phyloP scores from a whole-genome alignment of 2,888 invertebrate genomes.

The Pollenia amentaria region DNA sequence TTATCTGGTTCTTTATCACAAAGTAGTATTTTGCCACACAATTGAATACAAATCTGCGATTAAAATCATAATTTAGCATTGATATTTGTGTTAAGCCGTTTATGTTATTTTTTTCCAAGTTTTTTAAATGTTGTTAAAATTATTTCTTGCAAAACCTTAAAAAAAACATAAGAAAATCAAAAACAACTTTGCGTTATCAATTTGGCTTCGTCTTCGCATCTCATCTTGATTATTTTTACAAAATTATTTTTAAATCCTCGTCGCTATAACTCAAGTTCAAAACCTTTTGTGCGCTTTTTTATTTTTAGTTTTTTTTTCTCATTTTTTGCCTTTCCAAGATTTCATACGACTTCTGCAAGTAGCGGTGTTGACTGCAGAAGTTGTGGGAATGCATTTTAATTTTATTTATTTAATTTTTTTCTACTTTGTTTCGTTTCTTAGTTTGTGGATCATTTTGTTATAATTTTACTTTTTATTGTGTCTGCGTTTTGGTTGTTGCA shows the following conservation, averaged over 20 bases:
- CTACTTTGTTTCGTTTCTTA: conserved; percentile 22
- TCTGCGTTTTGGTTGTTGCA: conserved; percentile 62
- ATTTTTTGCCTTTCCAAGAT: conserved; percentile 18
- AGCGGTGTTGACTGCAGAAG: conserved; percentile 18
- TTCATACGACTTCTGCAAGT: conserved; percentile 34
- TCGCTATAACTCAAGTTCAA: conserved; percentile 69
- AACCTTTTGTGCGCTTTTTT: conserved; percentile 41
- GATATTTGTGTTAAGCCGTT: conserved; percentile 23
- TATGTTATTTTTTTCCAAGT: not conserved
- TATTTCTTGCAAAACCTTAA: conserved; percentile 3
- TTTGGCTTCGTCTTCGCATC: conserved; percentile 49
- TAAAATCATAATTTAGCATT: conserved; percentile 39
- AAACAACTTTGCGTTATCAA: conserved; percentile 48
- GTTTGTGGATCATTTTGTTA: conserved; percentile 49
- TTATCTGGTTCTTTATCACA: not conserved
- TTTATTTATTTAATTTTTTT: conserved; percentile 25
- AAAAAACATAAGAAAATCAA: not conserved
- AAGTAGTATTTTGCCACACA: not conserved
- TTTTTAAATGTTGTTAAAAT: conserved; percentile 25
- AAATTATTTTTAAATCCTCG: conserved; percentile 63
- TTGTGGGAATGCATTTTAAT: conserved; percentile 58
- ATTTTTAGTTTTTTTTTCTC: not conserved
- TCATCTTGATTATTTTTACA: conserved; percentile 65
- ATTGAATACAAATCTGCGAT: conserved; percentile 20
- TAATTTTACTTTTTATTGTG: conserved; percentile 60